Evolutionary conservation across 1,140 invertebrate species (phyloP), one percentile per base, ranked within the genome.

Genomic region (Pachypeltis micranthus): DNA sequence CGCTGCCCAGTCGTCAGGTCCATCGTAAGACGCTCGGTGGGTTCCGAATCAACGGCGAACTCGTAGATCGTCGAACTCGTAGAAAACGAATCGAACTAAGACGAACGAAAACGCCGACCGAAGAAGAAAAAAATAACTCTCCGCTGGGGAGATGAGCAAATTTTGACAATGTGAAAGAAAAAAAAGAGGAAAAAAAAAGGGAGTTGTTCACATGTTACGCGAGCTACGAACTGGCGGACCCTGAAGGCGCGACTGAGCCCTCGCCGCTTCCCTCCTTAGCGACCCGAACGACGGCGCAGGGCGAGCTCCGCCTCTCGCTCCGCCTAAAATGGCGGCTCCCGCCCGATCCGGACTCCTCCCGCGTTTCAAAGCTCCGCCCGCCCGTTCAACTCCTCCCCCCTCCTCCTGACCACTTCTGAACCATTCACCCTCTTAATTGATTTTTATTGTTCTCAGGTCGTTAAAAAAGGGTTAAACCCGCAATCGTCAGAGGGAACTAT

Each of bases 1-100:
- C 64, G 25, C 60, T 65, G 59, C 25, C 64, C 64, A 12, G 64
- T 65, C 19, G 59, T 65, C 12, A 65, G 47, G 29, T 65, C 64
- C 64, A 65, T 65, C n/a, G 2, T 56, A n/a, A n/a, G n/a, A n/a
- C n/a, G n/a, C n/a, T n/a, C n/a, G n/a, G n/a, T n/a, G n/a, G n/a
- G n/a, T n/a, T n/a, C n/a, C n/a, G n/a, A n/a, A n/a, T n/a, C n/a
- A n/a, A n/a, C n/a, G n/a, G n/a, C n/a, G n/a, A n/a, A n/a, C n/a
- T n/a, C n/a, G n/a, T n/a, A n/a, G n/a, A n/a, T n/a, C n/a, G n/a
- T n/a, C n/a, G n/a, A n/a, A n/a, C n/a, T n/a, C n/a, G n/a, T n/a
- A n/a, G n/a, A n/a, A n/a, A n/a, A n/a, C n/a, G n/a, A n/a, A n/a
- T n/a, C n/a, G n/a, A n/a, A n/a, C n/a, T n/a, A n/a, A n/a, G n/a